Base-by-base conservation (phyloP, 2,888 invertebrate species). In the Cryptophagus acutangulus region DNA sequence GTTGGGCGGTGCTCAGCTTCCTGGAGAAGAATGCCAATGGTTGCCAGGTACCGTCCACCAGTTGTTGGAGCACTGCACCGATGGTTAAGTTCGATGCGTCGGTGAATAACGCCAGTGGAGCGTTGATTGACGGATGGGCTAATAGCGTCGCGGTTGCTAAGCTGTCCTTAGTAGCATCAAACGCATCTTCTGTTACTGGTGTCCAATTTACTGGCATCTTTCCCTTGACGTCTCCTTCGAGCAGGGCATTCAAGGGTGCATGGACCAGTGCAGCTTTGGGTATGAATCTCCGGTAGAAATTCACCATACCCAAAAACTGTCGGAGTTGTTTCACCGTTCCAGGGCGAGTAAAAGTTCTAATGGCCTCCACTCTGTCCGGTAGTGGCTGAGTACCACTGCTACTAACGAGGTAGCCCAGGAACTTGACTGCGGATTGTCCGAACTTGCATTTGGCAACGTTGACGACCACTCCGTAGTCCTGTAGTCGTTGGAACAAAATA, bases 1-100 rank as follows among this genome's bases (percentile, higher is more conserved):
- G 33, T 42, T 71, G 59, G 0, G 63, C 40, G 3, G 53, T 38
- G n/a, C 41, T 55, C 0, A 69, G 45, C 35, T 61, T 65, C 18
- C 48, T 52, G 0, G 66, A 65, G 38, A 60, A 69, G 38, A 67
- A 69, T 1, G 58, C 61, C 2, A 68, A 33, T 0, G 67, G 65
- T 41, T 65, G 48, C 58, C 59, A 58, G 1, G 33, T 3, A 3
- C 45, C 38, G 2, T 52, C 36, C 2, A 47, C 42, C 1, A 30
- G 18, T 43, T 69, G 69, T 30, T 70, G 64, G 3, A 70, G 33
- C 0, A 56, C 61, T 1, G 63, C 65, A 0, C 67, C 68, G 2
- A 68, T 54, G 1, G 65, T 61, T 1, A 20, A 13, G 14, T 31
- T n/a, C 3, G 31, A 31, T 3, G 31, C 31, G 12, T 31, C 31